These are phyloP conservation scores for Didymodactylos carnosus DNA, from an alignment of 2,888 invertebrate species.

Conservation along the genomic window DNA sequence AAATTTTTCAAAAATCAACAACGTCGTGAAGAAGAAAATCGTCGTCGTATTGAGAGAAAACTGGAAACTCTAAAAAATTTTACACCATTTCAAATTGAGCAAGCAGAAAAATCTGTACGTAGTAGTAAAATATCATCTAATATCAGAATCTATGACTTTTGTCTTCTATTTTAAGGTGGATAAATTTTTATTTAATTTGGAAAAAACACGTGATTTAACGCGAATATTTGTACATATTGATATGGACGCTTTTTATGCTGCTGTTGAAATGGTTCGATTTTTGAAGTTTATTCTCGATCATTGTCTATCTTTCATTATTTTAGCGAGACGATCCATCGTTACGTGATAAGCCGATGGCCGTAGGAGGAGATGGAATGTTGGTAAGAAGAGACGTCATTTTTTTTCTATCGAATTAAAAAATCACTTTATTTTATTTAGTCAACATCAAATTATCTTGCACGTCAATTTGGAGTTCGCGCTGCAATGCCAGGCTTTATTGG, in stretches of 20 bases:
- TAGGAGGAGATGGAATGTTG: conserved; percentile 41
- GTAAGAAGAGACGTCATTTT: conserved; percentile 22
- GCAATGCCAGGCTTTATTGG: conserved; percentile 46
- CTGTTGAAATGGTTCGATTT: conserved; percentile 35
- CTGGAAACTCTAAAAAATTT: not conserved
- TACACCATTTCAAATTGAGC: not conserved
- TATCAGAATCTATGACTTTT: too few relatives aligned
- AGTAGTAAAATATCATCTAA: too few relatives aligned
- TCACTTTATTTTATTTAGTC: conserved; percentile 30
- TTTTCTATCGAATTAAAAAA: not conserved
- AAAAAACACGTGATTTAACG: conserved; percentile 33
- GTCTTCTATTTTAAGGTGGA: conserved; percentile 39
- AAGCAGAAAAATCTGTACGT: conserved; percentile 4
- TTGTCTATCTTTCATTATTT: not conserved
- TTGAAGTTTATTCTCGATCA: conserved; percentile 15
- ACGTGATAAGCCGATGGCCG: conserved; percentile 42
- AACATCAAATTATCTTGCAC: conserved; percentile 43
- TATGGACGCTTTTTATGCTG: conserved; percentile 46
- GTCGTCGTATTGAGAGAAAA: not conserved
- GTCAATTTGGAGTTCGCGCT: conserved; percentile 42
- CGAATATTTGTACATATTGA: conserved; percentile 41
- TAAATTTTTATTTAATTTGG: conserved; percentile 29
- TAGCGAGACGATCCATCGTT: conserved; percentile 27
- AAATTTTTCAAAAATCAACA: conserved; percentile 40
- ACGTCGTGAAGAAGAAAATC: conserved; percentile 27